A percentile compares a stretch with the other conserved stretches of the same genome.
Evolutionary conservation across 2,113 vertebrate species (phyloP).

Genomic region (Phyllostomus hastatus): DNA sequence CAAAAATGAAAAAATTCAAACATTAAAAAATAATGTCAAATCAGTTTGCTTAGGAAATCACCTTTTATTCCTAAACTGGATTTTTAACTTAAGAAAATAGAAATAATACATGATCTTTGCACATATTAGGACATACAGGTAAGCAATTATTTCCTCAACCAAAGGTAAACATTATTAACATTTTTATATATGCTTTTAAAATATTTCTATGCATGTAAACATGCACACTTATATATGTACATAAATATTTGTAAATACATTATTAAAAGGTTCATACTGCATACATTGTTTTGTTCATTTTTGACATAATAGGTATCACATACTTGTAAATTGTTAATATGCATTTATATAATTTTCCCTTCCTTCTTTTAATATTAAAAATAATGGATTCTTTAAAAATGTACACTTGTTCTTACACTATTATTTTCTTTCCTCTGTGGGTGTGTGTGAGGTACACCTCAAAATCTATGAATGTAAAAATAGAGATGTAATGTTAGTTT

Average conservation of each 20-base stretch:
- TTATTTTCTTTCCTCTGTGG: background rate
- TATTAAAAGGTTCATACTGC: background rate
- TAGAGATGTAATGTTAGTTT: background rate
- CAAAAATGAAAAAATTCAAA: background rate
- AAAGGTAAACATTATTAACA: background rate
- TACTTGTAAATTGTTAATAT: background rate
- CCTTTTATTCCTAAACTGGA: background rate
- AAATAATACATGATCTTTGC: background rate
- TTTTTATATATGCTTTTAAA: background rate
- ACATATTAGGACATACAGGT: background rate
- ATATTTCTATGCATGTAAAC: background rate
- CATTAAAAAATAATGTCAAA: background rate
- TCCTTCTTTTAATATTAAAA: conserved; percentile 13
- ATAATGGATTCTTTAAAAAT: background rate
- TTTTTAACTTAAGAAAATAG: background rate
- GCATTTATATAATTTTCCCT: background rate
- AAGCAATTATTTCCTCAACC: background rate
- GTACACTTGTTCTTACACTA: background rate
- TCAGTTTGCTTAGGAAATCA: background rate
- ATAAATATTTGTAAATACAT: background rate
- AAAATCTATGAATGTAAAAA: background rate
- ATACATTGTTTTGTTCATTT: background rate
- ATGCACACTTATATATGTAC: background rate
- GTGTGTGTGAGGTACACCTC: background rate
- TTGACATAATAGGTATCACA: background rate